Evolutionary conservation across 1,140 invertebrate species (phyloP).

Genomic region (Cotesia typhae): DNA sequence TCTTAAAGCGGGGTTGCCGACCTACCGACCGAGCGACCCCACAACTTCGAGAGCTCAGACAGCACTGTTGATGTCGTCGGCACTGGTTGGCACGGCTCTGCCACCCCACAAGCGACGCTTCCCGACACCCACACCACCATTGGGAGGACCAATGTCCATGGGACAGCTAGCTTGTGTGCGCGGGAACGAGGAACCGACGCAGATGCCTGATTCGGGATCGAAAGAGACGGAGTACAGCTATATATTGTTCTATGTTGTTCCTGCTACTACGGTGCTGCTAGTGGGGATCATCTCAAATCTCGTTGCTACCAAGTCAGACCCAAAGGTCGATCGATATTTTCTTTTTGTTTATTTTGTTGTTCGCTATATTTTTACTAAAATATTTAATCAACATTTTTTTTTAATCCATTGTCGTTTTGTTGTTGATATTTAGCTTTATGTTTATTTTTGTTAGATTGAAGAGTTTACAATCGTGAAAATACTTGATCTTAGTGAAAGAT

Average conservation of each 20-base stretch:
- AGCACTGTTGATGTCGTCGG: conserved; percentile 52
- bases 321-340: conserved; percentile 22
- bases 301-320: conserved; percentile 3
- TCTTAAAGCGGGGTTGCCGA: conserved; percentile 43
- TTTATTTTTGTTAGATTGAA: too few species aligned
- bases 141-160: background rate
- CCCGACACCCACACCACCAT: conserved; percentile 3
- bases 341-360: background rate
- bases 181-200: conserved; percentile 21
- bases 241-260: too few species aligned
- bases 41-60: conserved; percentile 51
- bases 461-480: too few species aligned
- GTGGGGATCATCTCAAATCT: conserved; percentile 37
- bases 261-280: background rate
- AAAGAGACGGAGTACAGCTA: background rate
- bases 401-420: too few species aligned
- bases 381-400: too few species aligned
- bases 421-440: too few species aligned
- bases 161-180: background rate
- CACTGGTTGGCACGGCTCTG: conserved; percentile 46
- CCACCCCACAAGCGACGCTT: conserved; percentile 38
- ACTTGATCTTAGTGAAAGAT: too few species aligned
- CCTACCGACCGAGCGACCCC: conserved; percentile 46
- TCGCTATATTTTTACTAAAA: background rate
- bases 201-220: background rate